A percentile compares a stretch with the other conserved stretches of the same genome.
phyloP scores from a whole-genome alignment of 2,113 vertebrate species.

The Hypomesus transpacificus region DNA sequence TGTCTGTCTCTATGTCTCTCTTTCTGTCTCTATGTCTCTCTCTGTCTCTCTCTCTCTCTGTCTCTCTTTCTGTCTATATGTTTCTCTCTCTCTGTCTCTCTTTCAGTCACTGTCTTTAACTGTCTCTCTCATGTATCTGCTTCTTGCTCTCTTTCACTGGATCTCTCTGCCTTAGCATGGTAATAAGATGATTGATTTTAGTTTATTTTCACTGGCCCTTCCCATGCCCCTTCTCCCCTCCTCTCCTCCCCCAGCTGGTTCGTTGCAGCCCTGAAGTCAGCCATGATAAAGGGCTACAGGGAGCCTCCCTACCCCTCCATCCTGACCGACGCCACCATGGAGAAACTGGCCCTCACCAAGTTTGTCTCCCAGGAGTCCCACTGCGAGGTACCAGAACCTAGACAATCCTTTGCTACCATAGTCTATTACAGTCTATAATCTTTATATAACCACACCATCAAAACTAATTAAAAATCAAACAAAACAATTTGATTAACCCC shows the following conservation, averaged over 20 bases:
- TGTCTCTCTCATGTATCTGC: too few species aligned
- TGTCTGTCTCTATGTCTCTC: neutral
- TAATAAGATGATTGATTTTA: too few species aligned
- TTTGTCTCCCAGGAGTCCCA: conserved; percentile 94
- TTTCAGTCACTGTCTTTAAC: too few species aligned
- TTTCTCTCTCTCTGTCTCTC: too few species aligned
- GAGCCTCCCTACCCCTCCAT: conserved; percentile 90
- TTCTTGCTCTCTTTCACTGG: neutral
- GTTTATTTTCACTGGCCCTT: neutral
- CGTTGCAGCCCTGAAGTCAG: conserved; percentile 82
- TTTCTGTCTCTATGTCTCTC: too few species aligned
- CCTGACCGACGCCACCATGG: conserved; percentile 95
- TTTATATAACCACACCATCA: too few species aligned
- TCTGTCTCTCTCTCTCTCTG: too few species aligned
- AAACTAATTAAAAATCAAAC: too few species aligned
- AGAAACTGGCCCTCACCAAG: conserved; percentile 90
- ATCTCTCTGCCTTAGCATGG: neutral
- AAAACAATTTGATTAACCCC: too few species aligned
- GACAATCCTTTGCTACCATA: too few species aligned
- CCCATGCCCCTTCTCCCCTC: neutral
- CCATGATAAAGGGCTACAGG: conserved; percentile 90
- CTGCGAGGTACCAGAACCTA: conserved; percentile 77
- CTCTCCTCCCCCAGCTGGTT: conserved; percentile 77
- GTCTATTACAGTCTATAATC: neutral
- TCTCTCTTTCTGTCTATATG: too few species aligned